Base-by-base conservation (phyloP, 2,797 vertebrate genomes). In the Ciconia nigra region DNA sequence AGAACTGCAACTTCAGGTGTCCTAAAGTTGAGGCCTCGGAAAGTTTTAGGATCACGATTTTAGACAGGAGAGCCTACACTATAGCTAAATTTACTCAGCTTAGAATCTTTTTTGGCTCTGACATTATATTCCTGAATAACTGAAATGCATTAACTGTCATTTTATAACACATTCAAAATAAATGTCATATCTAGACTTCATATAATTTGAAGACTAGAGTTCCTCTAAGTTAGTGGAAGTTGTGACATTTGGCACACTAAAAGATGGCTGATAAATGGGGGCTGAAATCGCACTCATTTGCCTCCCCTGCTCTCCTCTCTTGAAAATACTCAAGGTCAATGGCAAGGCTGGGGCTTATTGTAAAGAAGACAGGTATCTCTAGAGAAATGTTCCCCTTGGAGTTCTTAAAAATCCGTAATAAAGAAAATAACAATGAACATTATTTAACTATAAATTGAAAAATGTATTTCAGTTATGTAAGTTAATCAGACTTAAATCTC, bases 361-460 rank as follows among this genome's bases (percentile, higher is more conserved):
- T 51, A 61, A 91, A 91, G 83, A 82, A 10, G 46, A 87, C 25
- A 65, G n/a, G n/a, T 65, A 49, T 42, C 83, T 83, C 55, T 42
- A 70, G 62, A 83, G 52, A 96, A 77, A 77, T 12, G n/a, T 20
- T 84, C 55, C 70, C 70, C 42, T 47, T 52, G 55, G 83, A 90
- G 54, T 65, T 72, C 26, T 81, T 79, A 72, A 78, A 90, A 93
- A 31, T 42, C 28, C 15, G 0, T 39, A 73, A 58, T 67, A 87
- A 89, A 80, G 63, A 95, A 89, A 96, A 87, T n/a, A 93, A 87
- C 61, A 83, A 81, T 57, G 44, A 93, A 62, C 39, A 66, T 89
- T 69, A 71, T 89, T 93, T 92, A 63, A 95, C 91, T 89, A 83
- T 62, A 92, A 79, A 91, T 37, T 77, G 58, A 44, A 95, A 93